Conservation (phyloP, 1,140 invertebrate genomes). For the Rhizoglyphus robini region DNA sequence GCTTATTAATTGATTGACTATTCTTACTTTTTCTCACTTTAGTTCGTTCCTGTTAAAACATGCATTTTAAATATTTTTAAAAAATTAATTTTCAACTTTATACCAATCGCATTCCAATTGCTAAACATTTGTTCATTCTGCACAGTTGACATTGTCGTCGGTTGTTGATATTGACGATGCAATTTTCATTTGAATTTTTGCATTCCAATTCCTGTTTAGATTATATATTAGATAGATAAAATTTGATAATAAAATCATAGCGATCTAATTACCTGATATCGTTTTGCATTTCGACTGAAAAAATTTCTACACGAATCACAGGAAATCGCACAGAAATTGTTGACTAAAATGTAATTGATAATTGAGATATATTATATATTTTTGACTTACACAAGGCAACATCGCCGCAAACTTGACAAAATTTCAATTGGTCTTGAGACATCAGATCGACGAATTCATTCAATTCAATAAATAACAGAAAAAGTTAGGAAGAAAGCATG, state of each 20-base stretch:
- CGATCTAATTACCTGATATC: neutral
- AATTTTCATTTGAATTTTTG: too few relatives aligned
- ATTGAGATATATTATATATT: neutral
- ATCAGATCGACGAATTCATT: too few relatives aligned
- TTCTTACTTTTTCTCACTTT: too few relatives aligned
- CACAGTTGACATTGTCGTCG: neutral
- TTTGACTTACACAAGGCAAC: neutral
- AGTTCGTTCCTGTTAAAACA: too few relatives aligned
- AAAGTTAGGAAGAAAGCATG: too few relatives aligned
- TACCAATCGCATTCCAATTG: constrained; percentile 5
- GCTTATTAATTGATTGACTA: neutral
- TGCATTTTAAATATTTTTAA: neutral
- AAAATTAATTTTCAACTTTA: neutral
- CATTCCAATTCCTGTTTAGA: too few relatives aligned
- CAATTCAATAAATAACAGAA: too few relatives aligned
- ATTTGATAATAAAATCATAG: too few relatives aligned
- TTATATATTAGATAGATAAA: too few relatives aligned
- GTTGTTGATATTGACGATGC: neutral
- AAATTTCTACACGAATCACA: neutral
- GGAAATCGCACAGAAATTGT: neutral
- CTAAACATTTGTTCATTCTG: constrained; percentile 9
- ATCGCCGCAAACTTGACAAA: neutral
- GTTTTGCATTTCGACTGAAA: neutral
- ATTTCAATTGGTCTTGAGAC: too few relatives aligned
- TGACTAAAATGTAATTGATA: neutral